Percentiles rank a stretch among this genome's conserved stretches.
These are phyloP conservation scores for Lacerta bilineata DNA, from an alignment of 2,797 vertebrate genomes.

Conservation along the genomic window DNA sequence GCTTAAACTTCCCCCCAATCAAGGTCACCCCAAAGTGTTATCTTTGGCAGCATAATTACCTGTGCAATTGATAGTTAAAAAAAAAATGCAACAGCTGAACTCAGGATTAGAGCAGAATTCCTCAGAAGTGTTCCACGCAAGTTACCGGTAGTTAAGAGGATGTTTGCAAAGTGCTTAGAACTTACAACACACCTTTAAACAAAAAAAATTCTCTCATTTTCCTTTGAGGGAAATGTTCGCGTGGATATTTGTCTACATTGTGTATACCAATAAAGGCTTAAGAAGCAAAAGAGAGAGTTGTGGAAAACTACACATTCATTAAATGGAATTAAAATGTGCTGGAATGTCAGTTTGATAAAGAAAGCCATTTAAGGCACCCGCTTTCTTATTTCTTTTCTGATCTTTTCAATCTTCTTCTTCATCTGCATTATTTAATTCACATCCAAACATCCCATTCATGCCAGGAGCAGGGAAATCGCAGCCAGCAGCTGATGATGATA, in stretches of 20 bases:
- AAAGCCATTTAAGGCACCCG: constrained; percentile 65
- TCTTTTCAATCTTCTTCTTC: constrained; percentile 38
- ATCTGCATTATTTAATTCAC: constrained; percentile 39
- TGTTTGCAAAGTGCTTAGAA: not conserved
- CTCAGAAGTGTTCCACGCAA: not conserved
- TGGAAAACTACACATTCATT: constrained; percentile 47
- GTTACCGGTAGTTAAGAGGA: not conserved
- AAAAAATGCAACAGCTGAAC: not conserved
- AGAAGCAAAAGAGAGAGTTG: constrained; percentile 37
- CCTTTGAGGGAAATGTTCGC: constrained; percentile 11
- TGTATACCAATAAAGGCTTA: constrained; percentile 55
- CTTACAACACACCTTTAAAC: not conserved
- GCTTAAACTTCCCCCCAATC: not conserved
- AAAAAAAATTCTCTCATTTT: too few relatives aligned
- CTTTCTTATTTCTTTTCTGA: constrained; percentile 29
- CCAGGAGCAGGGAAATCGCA: constrained; percentile 45
- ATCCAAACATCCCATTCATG: constrained; percentile 33
- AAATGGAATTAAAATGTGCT: constrained; percentile 56
- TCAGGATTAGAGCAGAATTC: not conserved
- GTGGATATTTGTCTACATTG: constrained; percentile 53
- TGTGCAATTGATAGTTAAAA: not conserved
- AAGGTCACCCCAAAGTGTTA: not conserved
- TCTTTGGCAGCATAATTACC: not conserved
- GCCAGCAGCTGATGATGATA: constrained; percentile 52
- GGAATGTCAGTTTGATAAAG: constrained; percentile 65